A percentile compares a stretch with the other conserved stretches of the same genome.
Evolutionary conservation across 2,797 vertebrate genomes (phyloP).

Genomic region (Cossypha dichroa): DNA sequence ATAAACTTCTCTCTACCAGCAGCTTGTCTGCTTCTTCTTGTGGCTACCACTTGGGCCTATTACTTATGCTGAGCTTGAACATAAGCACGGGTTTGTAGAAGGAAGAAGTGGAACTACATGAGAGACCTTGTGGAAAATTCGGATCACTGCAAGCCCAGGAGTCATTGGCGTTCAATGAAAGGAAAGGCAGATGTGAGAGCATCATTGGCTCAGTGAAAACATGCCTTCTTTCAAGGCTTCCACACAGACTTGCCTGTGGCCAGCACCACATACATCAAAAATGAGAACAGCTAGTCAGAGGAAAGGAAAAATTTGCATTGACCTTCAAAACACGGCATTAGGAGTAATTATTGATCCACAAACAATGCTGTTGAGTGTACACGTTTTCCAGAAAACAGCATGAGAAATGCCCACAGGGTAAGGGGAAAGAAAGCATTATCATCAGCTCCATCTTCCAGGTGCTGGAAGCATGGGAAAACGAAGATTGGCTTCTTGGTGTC

Average conservation of each 20-base stretch:
- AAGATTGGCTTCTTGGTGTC: not conserved
- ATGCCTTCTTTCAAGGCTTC: not conserved
- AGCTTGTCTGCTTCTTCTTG: not conserved
- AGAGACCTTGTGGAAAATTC: conserved; percentile 31
- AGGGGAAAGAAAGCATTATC: not conserved
- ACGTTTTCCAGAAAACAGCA: not conserved
- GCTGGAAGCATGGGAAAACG: not conserved
- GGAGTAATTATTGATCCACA: conserved; percentile 27
- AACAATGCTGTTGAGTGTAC: not conserved
- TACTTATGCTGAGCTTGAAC: not conserved
- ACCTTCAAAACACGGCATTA: conserved; percentile 7
- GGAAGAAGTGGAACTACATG: not conserved
- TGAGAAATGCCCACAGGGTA: not conserved
- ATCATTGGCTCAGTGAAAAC: not conserved
- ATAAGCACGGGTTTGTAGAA: not conserved
- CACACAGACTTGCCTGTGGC: not conserved
- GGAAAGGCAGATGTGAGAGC: not conserved
- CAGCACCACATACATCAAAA: not conserved
- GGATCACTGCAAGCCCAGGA: conserved; percentile 1
- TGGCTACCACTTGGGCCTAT: not conserved
- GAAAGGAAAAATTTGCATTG: not conserved
- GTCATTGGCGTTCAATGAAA: conserved; percentile 43
- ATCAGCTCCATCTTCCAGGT: not conserved
- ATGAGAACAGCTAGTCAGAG: not conserved
- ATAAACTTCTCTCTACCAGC: not conserved